Evolutionary conservation across 2,113 vertebrate genomes (phyloP).

Genomic region (Willisornis vidua): DNA sequence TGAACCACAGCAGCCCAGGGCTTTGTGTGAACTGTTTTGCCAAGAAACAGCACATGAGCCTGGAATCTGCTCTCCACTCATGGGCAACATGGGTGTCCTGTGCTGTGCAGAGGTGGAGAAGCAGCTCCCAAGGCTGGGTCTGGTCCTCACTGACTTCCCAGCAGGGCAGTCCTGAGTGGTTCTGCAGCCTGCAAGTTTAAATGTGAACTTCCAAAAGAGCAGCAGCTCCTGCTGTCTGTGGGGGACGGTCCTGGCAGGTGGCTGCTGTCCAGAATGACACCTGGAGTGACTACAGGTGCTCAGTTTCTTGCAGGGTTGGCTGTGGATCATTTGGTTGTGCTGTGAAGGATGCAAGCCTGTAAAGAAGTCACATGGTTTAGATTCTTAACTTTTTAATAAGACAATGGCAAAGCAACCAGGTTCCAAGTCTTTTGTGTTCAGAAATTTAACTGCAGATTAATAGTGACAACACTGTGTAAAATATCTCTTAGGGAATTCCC

Average conservation of each 20-base stretch:
- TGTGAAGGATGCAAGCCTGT: not conserved
- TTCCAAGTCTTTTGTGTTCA: not conserved
- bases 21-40: not conserved
- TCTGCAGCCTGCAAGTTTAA: not conserved
- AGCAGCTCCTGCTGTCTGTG: not conserved
- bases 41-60: not conserved
- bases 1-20: not conserved
- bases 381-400: not conserved
- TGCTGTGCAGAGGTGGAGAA: not conserved
- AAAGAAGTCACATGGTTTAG: not conserved
- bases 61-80: not conserved
- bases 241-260: not conserved
- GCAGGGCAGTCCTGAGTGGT: not conserved
- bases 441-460: not conserved
- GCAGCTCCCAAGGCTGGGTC: not conserved
- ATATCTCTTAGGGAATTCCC: not conserved
- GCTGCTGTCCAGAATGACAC: not conserved
- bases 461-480: not conserved
- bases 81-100: fast-evolving
- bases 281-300: not conserved
- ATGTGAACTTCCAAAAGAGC: not conserved
- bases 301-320: not conserved
- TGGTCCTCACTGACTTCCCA: not conserved
- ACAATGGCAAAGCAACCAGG: not conserved
- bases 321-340: not conserved